These are phyloP conservation scores for Hemistola chrysoprasaria DNA, from an alignment of 2,888 invertebrate species.

Conservation along the genomic window DNA sequence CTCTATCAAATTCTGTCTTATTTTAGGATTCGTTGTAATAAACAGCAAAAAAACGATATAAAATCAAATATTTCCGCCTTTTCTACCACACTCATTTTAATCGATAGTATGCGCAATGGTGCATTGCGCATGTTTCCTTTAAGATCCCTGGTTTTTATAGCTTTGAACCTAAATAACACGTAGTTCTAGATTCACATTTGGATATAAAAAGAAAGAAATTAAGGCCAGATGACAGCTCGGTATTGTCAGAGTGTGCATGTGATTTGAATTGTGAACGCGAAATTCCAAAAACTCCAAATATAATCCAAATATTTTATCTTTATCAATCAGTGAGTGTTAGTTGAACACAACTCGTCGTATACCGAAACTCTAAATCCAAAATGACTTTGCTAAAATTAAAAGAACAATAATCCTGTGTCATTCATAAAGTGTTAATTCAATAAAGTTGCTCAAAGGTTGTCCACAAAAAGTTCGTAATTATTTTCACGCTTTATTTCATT, in stretches of 20 bases:
- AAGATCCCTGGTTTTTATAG: slow-evolving; percentile 25
- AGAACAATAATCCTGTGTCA: not conserved
- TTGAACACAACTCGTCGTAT: not conserved
- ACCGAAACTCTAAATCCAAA: too few relatives aligned
- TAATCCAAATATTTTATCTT: too few relatives aligned
- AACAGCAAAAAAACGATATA: slow-evolving; percentile 20
- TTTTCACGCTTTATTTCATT: not conserved
- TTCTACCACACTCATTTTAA: slow-evolving; percentile 65
- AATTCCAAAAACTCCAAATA: slow-evolving; percentile 22
- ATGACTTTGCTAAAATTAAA: slow-evolving; percentile 11
- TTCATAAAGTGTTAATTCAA: slow-evolving; percentile 16
- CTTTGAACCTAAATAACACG: slow-evolving; percentile 25
- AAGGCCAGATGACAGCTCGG: slow-evolving; percentile 65
- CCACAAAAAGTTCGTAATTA: slow-evolving; percentile 2
- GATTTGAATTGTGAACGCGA: slow-evolving; percentile 46
- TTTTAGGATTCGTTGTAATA: slow-evolving; percentile 11
- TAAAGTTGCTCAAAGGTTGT: slow-evolving; percentile 12
- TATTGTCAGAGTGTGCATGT: slow-evolving; percentile 63
- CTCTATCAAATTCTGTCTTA: too few relatives aligned
- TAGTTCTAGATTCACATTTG: slow-evolving; percentile 22
- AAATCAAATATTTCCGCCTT: slow-evolving; percentile 68
- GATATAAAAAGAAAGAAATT: slow-evolving; percentile 15
- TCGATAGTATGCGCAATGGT: slow-evolving; percentile 78
- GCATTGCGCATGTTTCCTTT: slow-evolving; percentile 74
- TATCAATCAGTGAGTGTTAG: not conserved